phyloP scores from a whole-genome alignment of 2,797 vertebrate species.

The Sebastolobus altivelis region DNA sequence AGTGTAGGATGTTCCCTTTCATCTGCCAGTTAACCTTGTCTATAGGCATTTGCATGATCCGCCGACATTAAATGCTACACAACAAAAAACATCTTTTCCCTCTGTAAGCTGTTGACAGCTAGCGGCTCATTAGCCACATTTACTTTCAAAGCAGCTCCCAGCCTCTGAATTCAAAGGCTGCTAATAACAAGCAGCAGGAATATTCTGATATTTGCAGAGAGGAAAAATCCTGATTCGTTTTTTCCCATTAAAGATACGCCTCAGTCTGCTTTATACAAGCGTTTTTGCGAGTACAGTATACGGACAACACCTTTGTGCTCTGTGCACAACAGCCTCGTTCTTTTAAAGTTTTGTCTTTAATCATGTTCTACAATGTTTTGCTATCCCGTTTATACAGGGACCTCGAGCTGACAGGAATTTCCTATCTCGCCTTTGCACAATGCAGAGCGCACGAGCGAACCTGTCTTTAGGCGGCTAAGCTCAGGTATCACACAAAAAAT shows the following conservation, averaged over 20 bases:
- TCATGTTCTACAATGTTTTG: constrained; percentile 10
- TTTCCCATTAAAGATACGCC: constrained; percentile 7
- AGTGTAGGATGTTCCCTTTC: constrained; percentile 26
- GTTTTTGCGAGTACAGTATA: not conserved
- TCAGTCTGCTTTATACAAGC: not conserved
- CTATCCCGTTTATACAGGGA: constrained; percentile 1
- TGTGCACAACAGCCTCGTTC: not conserved
- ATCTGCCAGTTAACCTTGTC: constrained; percentile 58
- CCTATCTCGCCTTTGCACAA: constrained; percentile 24
- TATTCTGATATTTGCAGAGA: constrained; percentile 8
- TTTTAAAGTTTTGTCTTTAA: constrained; percentile 29
- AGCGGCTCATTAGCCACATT: constrained; percentile 61
- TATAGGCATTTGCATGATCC: constrained; percentile 43
- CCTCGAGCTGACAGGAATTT: constrained; percentile 30
- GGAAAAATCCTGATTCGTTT: not conserved
- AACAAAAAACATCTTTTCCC: constrained; percentile 37
- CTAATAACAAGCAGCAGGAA: constrained; percentile 29
- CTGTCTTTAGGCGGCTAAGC: constrained; percentile 26
- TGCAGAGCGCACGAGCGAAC: not conserved
- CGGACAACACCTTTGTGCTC: constrained; percentile 16
- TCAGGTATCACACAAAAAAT: constrained; percentile 39
- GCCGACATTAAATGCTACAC: constrained; percentile 35
- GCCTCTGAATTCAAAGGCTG: constrained; percentile 47
- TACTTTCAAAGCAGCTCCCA: constrained; percentile 54
- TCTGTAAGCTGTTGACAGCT: constrained; percentile 53